Evolutionary conservation across 2,797 vertebrate species (phyloP).

Genomic region (Thaleichthys pacificus): DNA sequence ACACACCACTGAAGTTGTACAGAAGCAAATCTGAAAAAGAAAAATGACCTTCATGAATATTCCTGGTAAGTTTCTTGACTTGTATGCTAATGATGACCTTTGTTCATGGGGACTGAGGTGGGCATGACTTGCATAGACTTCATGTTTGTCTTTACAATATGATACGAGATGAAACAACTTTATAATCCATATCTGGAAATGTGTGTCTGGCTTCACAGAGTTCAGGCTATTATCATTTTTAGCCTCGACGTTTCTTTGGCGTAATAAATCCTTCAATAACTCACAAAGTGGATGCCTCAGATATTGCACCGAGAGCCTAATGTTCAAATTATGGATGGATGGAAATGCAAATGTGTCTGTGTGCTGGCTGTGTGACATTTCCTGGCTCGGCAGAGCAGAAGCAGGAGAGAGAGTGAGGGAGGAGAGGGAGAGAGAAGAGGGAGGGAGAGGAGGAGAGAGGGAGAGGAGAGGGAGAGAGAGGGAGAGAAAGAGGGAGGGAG

Average conservation of each 20-base stretch:
- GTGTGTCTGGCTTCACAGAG: no score
- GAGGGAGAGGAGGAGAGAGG: not conserved
- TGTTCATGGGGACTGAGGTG: no score
- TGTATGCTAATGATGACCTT: no score
- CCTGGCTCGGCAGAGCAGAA: slow-evolving; percentile 48
- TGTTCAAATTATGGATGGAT: slow-evolving; percentile 11
- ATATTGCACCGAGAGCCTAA: not conserved
- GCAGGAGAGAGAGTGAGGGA: slow-evolving; percentile 1
- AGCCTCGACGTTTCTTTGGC: not conserved
- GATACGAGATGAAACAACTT: no score
- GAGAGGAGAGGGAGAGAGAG: not conserved
- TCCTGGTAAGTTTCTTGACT: no score
- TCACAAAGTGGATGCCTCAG: not conserved
- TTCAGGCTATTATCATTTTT: slow-evolving; percentile 5
- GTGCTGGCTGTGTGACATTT: slow-evolving; percentile 45
- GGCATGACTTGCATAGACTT: no score
- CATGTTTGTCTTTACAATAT: no score
- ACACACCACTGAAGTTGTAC: no score
- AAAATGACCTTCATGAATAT: no score
- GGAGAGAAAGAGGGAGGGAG: not conserved
- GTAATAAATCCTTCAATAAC: not conserved
- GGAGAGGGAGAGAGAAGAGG: not conserved
- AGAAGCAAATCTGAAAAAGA: no score
- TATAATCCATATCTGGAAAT: no score
- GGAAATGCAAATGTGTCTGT: slow-evolving; percentile 22